These are phyloP conservation scores for Gobionotothen gibberifrons DNA, from an alignment of 2,797 vertebrate species.

Conservation along the genomic window DNA sequence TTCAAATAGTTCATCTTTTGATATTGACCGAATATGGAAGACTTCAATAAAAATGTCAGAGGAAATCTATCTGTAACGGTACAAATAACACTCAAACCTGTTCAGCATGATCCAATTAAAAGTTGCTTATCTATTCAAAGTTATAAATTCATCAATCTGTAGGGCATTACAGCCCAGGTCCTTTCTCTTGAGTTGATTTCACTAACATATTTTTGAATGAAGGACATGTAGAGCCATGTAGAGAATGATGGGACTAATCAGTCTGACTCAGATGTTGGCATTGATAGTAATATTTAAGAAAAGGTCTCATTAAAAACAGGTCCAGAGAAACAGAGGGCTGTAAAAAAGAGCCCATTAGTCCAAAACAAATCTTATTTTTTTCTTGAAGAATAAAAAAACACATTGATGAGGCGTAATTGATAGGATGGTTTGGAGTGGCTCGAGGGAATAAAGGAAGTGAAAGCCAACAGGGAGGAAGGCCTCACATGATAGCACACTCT, in stretches of 20 bases:
- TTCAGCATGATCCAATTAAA: background rate
- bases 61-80: background rate
- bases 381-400: constrained; percentile 43
- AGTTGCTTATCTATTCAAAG: background rate
- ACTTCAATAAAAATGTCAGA: background rate
- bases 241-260: too few species aligned
- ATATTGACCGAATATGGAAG: background rate
- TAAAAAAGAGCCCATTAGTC: constrained; percentile 40
- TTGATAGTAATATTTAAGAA: constrained; percentile 1
- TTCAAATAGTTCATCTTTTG: background rate
- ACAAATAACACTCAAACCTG: background rate
- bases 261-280: background rate
- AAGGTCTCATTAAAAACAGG: constrained; percentile 27
- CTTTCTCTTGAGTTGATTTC: background rate
- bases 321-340: constrained; percentile 28
- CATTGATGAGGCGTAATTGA: constrained; percentile 63
- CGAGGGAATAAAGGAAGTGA: constrained; percentile 70
- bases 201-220: too few species aligned
- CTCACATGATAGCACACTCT: constrained; percentile 96
- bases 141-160: background rate
- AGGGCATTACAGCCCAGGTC: background rate
- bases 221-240: background rate
- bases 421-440: constrained; percentile 88
- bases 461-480: constrained; percentile 33
- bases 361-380: constrained; percentile 28